These are phyloP conservation scores for Daboia siamensis DNA, from an alignment of 2,113 vertebrate species.

Conservation along the genomic window DNA sequence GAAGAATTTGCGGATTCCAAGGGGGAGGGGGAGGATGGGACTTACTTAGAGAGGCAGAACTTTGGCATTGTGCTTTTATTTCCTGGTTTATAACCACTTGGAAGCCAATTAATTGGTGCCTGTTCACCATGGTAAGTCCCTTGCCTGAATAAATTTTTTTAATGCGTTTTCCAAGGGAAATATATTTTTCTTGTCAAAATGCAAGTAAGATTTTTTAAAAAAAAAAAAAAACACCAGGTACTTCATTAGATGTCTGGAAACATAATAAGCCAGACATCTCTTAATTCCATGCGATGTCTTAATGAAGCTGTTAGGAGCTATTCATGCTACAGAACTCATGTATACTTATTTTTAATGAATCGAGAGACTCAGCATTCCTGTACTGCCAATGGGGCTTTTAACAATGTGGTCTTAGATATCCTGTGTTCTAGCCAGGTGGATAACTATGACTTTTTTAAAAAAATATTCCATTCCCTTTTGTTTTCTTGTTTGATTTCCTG, in stretches of 20 bases:
- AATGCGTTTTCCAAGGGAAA: neutral
- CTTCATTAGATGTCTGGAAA: neutral
- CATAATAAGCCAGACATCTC: neutral
- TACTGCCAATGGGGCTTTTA: neutral
- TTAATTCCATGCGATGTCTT: neutral
- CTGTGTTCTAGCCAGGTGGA: neutral
- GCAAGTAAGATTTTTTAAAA: neutral
- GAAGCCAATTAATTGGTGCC: neutral
- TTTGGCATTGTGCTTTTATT: neutral
- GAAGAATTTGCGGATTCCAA: conserved; percentile 13
- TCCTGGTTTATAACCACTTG: neutral
- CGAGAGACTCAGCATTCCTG: neutral
- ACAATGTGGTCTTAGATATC: neutral
- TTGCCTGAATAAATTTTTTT: neutral
- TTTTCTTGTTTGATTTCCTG: neutral
- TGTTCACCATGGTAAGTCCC: neutral
- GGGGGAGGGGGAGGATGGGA: neutral
- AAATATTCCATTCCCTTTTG: neutral
- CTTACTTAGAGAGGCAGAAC: neutral
- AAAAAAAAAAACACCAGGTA: neutral
- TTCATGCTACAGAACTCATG: neutral
- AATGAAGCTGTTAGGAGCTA: neutral
- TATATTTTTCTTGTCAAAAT: neutral
- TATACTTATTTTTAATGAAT: neutral
- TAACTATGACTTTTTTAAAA: neutral